These are phyloP conservation scores for Leptinotarsa juncta DNA, from an alignment of 2,888 invertebrate genomes.

Conservation along the genomic window DNA sequence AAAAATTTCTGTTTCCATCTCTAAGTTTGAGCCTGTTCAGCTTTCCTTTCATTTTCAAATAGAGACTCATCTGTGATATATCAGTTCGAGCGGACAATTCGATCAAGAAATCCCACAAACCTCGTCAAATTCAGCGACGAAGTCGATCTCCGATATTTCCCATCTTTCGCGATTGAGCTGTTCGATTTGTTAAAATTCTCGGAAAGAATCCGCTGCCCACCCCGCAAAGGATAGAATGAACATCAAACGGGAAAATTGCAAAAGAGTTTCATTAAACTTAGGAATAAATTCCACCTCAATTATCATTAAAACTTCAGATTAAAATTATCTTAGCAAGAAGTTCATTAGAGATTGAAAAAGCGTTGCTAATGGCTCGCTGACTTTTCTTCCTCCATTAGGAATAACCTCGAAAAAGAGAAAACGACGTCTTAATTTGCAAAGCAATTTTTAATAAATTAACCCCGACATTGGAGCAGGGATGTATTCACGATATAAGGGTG, in stretches of 20 bases:
- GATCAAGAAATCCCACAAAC: no score
- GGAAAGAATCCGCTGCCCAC: not conserved
- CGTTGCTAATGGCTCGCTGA: conserved; percentile 34
- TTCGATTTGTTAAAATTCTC: not conserved
- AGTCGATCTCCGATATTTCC: not conserved
- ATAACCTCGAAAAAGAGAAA: conserved; percentile 37
- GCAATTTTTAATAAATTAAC: conserved; percentile 41
- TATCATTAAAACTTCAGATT: conserved; percentile 40
- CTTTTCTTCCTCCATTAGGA: conserved; percentile 36
- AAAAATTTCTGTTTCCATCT: no score
- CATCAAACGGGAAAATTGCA: conserved; percentile 28
- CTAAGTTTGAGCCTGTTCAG: no score
- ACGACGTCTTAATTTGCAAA: conserved; percentile 40
- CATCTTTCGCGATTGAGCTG: not conserved
- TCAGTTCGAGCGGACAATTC: no score
- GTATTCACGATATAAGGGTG: not conserved
- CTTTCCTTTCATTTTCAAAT: no score
- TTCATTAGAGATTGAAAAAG: conserved; percentile 41
- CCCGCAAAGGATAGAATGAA: conserved; percentile 24
- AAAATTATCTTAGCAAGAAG: conserved; percentile 41
- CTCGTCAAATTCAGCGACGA: no score
- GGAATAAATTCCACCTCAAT: conserved; percentile 41
- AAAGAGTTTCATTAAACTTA: conserved; percentile 38
- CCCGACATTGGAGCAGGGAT: conserved; percentile 11
- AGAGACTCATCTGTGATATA: no score